phyloP scores from a whole-genome alignment of 2,888 invertebrate genomes.

The Rhabditophanes sp. region DNA sequence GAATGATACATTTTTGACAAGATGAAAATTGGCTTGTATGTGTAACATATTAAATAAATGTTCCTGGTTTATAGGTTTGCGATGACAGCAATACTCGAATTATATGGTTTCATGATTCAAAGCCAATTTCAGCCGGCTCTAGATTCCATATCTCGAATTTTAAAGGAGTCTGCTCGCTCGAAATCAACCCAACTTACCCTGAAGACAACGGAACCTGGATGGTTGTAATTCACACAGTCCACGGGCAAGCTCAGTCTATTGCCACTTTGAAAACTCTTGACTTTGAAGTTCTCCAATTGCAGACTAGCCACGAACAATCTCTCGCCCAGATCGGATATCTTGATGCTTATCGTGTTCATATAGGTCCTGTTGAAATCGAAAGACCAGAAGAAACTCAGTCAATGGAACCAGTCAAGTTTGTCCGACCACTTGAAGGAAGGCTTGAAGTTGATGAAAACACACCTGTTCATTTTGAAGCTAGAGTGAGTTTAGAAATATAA shows the following conservation, averaged over 20 bases:
- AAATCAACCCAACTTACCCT: conserved; percentile 51
- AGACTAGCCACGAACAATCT: conserved; percentile 75
- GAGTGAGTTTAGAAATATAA: too few relatives aligned
- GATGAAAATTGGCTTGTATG: too few relatives aligned
- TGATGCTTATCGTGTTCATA: conserved; percentile 55
- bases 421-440: conserved; percentile 21
- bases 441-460: conserved; percentile 59
- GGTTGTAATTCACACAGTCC: conserved; percentile 57
- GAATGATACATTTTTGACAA: too few relatives aligned
- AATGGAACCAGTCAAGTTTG: conserved; percentile 36
- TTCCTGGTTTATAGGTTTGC: too few relatives aligned
- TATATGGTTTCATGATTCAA: too few relatives aligned
- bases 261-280: conserved; percentile 31
- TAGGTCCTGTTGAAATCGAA: conserved; percentile 35
- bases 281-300: conserved; percentile 47
- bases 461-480: conserved; percentile 91
- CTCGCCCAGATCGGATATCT: conserved; percentile 73
- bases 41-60: too few relatives aligned
- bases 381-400: conserved; percentile 40
- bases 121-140: too few relatives aligned
- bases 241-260: conserved; percentile 24
- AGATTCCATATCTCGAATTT: too few relatives aligned
- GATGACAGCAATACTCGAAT: too few relatives aligned
- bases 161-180: conserved; percentile 41
- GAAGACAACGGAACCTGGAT: conserved; percentile 74